Evolutionary conservation across 2,113 vertebrate species (phyloP).

Genomic region (Mesembrinibis cayennensis): DNA sequence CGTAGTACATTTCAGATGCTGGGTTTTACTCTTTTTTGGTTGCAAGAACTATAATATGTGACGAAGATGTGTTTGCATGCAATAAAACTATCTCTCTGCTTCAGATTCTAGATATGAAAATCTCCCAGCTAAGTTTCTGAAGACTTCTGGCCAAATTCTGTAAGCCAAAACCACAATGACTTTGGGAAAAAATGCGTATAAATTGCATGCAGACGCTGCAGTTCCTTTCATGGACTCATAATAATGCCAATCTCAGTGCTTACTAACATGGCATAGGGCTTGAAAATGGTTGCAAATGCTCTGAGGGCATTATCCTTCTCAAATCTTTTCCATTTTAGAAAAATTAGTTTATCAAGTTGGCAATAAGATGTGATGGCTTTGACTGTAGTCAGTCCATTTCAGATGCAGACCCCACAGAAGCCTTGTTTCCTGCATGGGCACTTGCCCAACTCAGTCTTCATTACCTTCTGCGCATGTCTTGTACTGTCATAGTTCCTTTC

Average conservation of each 20-base stretch:
- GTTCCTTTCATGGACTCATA: not conserved
- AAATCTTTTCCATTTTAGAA: not conserved
- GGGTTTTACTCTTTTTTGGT: not conserved
- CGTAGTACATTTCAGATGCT: not conserved
- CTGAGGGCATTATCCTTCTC: not conserved
- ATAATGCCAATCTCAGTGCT: not conserved
- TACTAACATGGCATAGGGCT: not conserved
- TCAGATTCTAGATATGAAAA: not conserved
- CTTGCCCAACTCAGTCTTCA: not conserved
- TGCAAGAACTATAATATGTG: not conserved
- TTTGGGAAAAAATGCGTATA: not conserved
- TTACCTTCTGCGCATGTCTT: fast-evolving
- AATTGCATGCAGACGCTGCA: not conserved
- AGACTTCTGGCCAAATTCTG: not conserved
- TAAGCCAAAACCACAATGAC: not conserved
- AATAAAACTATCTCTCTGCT: not conserved
- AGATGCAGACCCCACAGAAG: not conserved
- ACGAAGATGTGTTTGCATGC: not conserved
- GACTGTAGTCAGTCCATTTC: not conserved
- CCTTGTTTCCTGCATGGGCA: not conserved
- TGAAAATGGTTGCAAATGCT: not conserved
- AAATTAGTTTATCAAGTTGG: not conserved
- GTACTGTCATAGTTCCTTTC: not conserved
- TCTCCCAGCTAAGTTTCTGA: not conserved
- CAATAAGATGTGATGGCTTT: not conserved